Base-by-base conservation (phyloP, 1,140 invertebrate genomes). In the Venustaconcha ellipsiformis region DNA sequence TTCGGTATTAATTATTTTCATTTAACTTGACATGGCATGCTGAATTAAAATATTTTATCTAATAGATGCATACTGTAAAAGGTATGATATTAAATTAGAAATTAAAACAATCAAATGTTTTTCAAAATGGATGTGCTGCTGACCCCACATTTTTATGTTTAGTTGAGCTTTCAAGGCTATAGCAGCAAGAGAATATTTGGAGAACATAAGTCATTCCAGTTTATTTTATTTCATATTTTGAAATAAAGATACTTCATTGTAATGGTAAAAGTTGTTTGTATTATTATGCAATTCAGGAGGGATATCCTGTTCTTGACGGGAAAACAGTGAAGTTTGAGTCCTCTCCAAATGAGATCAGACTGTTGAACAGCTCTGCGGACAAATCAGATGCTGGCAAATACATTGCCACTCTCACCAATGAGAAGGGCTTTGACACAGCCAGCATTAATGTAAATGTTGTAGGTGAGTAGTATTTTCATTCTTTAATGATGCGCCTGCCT, bases 371-470 rank as follows among this genome's bases (percentile, higher is more conserved):
- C 84, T 94, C 92, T 70, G 96, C 96, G 1, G 96, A 96, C 86
- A 92, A 96, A 77, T 93, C 92, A 12, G 98, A 99, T 88, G 94
- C 95, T 65, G 98, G 98, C 65, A 95, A 93, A 57, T 99, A 99
- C 88, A 96, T 94, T 1, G 95, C 99, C 68, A 94, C 95, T 80
- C 91, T 99, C 65, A 93, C 94, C 23, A 99, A 99, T 89, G 93
- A 90, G 20, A 89, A 89, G 72, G 97, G 97, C 57, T 95, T 94
- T 2, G 97, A 99, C 88, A 94, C 94, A 20, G 95, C 95, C 6
- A 93, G 94, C 48, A 96, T 97, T 90, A 95, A 94, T 88, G 96
- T 97, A 64, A 91, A 93, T 70, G 93, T 95, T 69, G 93, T 94
- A 72, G 94, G 93, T 93, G 86, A 90, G 91, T 79, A 72, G 48